Base-by-base conservation (phyloP, 2,888 invertebrate species). In the Ashinkailepas kermadecensis region DNA sequence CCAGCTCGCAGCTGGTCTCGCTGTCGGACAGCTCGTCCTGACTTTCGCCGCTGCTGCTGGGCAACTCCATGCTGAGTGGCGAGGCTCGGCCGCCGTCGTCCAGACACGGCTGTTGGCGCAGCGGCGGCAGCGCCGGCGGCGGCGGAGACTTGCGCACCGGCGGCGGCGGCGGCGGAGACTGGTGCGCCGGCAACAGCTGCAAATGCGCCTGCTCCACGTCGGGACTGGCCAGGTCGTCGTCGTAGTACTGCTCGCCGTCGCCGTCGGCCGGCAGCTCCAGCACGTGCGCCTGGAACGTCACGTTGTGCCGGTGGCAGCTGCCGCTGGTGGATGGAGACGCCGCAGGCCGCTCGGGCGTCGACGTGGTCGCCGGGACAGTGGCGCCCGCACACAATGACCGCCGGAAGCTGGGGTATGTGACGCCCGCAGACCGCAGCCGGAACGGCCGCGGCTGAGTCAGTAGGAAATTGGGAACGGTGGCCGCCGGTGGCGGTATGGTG, bases 11-110 rank as follows among this genome's bases (percentile, higher is more conserved):
- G 59, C 59, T 59, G 59, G 12, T 15, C 12, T 59, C 15, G 15
- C 59, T 59, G 15, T 59, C 59, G 12, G 25, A 13, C 70, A 39
- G 39, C 74, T 74, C 74, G 10, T n/a, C 65, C 74, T 74, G 54
- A 18, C 74, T 74, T 2, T 13, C 54, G 74, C 54, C 74, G 15
- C 54, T 54, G 74, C 74, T 74, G 74, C 74, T 74, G 54, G 74
- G 54, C 54, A 74, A 18, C 21, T 74, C 74, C 74, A 74, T 74
- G 13, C 74, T 74, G 39, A 74, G 74, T 9, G 74, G 74, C 54
- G 74, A 74, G 7, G 74, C 74, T 15, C 74, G 74, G 54, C 74
- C 74, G 74, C 21, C 74, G 74, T 74, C 74, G 74, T 74, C 74
- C 74, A 74, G 74, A 25, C 74, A 74, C 12, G 39, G 39, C 39